Percentiles rank a stretch among this genome's conserved stretches.
These are phyloP conservation scores for Apostichopus californicus DNA, from an alignment of 35 echinoderm and acorn worm species.

Conservation along the genomic window DNA sequence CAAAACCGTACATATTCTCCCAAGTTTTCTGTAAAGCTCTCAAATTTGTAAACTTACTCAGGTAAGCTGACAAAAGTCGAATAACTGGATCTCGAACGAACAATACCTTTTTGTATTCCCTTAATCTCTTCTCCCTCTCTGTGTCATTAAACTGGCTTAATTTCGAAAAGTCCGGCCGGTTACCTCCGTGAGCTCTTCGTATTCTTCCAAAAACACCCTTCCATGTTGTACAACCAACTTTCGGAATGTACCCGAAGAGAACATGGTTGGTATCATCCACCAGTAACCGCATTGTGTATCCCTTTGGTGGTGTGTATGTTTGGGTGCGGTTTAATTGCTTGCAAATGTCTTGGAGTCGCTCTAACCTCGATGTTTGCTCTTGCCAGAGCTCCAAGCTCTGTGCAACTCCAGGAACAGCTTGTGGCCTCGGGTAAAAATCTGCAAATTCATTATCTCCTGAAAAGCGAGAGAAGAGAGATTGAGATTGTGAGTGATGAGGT, in stretches of 20 bases:
- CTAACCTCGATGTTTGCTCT: background rate
- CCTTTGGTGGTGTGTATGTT: background rate
- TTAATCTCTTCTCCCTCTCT: conserved; percentile 31
- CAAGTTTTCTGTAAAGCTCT: conserved; percentile 42
- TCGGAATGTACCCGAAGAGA: conserved; percentile 69
- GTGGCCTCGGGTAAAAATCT: background rate
- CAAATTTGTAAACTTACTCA: conserved; percentile 71
- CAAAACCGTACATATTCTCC: conserved; percentile 58
- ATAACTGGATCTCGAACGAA: conserved; percentile 84
- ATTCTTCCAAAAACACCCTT: conserved; percentile 50
- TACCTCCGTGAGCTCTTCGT: background rate
- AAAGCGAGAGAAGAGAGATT: background rate
- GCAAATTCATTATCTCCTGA: background rate
- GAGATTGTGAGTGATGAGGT: background rate
- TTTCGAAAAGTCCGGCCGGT: background rate
- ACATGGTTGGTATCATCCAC: conserved; percentile 63
- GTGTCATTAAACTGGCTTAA: background rate
- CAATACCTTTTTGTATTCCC: conserved; percentile 67
- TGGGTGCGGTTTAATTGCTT: background rate
- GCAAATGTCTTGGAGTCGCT: background rate
- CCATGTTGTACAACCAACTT: conserved; percentile 80
- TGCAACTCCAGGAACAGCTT: background rate
- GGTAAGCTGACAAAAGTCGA: conserved; percentile 67
- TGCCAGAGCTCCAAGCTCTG: background rate
- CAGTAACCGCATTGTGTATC: background rate